Evolutionary conservation across 1,140 invertebrate genomes (phyloP), one percentile per base, ranked within the genome.

Genomic region (Thrips palmi): DNA sequence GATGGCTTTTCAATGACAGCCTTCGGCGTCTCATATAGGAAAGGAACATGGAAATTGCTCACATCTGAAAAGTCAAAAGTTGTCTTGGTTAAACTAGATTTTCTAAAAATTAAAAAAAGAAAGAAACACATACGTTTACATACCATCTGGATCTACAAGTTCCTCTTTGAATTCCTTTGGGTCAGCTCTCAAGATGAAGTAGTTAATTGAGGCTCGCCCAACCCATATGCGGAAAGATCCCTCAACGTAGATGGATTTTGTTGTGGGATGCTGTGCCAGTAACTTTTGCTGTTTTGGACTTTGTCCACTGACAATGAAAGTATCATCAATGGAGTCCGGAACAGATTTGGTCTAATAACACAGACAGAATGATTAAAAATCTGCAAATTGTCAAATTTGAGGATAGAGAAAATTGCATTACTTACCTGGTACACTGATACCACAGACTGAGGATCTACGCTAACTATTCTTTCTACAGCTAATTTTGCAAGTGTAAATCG

Each of bases 231-330:
- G 59, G 54, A 74, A 89, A 0, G 84, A 77, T 4, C 92, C 93
- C 58, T 94, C 86, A 0, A 97, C 78, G 52, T 74, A 81, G 15
- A 93, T 52, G 1, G 89, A 70, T 32, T 68, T 59, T 30, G 74
- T 62, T n/a, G 52, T 47, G 0, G 69, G 64, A 49, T 89, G 78
- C 40, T 72, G 60, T n/a, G 59, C 49, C 10, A 97, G 52, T 15
- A 97, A 57, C 24, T 73, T 52, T 41, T 67, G 63, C 55, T 98
- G 93, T 4, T 58, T 58, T 20, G 67, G 65, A 59, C 82, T 85
- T 53, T 91, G 87, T 0, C 74, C 81, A 56, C 81, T 89, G 0
- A 93, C 75, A 44, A 98, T 83, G 86, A 89, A 97, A 0, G 89
- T 94, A 49, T 88, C 70, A 42, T 96, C 89, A 6, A 81, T 52